These are phyloP conservation scores for Chionis minor DNA, from an alignment of 2,113 vertebrate genomes.

Conservation along the genomic window DNA sequence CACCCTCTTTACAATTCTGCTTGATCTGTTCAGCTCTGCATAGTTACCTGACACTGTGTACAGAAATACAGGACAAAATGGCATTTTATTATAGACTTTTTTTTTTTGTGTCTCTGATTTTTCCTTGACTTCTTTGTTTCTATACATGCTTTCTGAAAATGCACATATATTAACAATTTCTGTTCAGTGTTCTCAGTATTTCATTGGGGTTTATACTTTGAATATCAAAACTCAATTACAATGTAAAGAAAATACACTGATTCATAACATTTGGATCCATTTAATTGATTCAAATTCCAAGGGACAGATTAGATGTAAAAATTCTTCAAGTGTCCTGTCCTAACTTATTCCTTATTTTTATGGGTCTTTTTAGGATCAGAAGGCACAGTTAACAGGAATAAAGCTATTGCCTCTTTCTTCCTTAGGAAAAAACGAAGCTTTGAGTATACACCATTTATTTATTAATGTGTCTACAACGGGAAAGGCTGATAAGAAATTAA, in stretches of 20 bases:
- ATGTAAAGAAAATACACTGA: not conserved
- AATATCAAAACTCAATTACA: not conserved
- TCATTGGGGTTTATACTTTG: not conserved
- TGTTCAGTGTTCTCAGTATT: not conserved
- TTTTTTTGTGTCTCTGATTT: not conserved
- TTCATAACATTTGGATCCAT: not conserved
- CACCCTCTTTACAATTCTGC: fast-evolving
- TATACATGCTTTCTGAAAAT: not conserved
- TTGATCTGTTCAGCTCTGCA: not conserved
- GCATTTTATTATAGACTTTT: not conserved
- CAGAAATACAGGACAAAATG: not conserved
- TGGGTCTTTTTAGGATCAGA: not conserved
- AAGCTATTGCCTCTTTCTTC: not conserved
- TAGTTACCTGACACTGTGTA: not conserved
- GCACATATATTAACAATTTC: not conserved
- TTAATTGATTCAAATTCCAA: not conserved
- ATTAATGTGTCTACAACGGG: not conserved
- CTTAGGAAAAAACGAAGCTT: not conserved
- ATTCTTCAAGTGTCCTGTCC: not conserved
- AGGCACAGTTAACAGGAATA: not conserved
- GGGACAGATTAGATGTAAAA: not conserved
- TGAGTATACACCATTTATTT: not conserved
- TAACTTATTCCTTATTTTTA: not conserved
- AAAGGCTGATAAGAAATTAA: not conserved
- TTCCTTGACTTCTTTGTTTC: not conserved